These are phyloP conservation scores for Stegostoma tigrinum DNA, from an alignment of 2,113 vertebrate genomes.

Conservation along the genomic window DNA sequence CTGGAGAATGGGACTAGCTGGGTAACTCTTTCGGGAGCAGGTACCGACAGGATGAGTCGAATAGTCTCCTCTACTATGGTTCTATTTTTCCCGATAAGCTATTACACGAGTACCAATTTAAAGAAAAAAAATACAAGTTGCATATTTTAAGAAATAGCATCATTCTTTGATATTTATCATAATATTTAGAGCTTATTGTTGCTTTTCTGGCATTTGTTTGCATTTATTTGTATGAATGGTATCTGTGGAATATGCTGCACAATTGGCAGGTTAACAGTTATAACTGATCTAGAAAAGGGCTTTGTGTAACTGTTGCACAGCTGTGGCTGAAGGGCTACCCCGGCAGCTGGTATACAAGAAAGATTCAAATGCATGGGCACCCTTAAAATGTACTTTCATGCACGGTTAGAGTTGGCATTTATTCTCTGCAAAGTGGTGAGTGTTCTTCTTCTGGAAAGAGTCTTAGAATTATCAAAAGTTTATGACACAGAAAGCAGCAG, in stretches of 20 bases:
- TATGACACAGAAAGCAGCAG: too few relatives aligned
- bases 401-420: neutral
- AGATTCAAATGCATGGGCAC: neutral
- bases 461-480: neutral
- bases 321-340: neutral
- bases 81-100: neutral
- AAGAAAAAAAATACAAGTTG: neutral
- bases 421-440: neutral
- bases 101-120: neutral
- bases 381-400: neutral
- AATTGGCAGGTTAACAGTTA: neutral
- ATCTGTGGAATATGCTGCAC: neutral
- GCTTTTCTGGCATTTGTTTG: neutral
- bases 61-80: too few relatives aligned
- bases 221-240: neutral
- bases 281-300: neutral
- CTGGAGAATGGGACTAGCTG: too few relatives aligned
- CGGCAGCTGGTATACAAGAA: too few relatives aligned
- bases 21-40: too few relatives aligned
- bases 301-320: neutral
- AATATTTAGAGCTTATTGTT: neutral
- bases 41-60: too few relatives aligned
- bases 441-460: neutral
- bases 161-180: neutral
- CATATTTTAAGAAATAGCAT: neutral